phyloP scores from a whole-genome alignment of 2,888 invertebrate species.

The Drosophila vallismaia region DNA sequence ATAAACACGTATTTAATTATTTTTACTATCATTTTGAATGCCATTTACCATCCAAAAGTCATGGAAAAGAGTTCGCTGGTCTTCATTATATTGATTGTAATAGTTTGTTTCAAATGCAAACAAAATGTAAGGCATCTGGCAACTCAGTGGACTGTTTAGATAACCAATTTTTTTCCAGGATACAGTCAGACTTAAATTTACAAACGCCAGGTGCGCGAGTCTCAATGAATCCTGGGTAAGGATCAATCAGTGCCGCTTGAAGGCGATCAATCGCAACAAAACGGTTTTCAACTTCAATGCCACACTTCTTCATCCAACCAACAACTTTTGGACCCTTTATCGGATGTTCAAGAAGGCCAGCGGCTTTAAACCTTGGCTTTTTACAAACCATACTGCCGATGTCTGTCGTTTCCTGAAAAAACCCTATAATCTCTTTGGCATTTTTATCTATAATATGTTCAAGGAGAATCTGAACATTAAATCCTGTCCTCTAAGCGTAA shows the following conservation, averaged over 20 bases:
- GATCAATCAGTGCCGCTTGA: constrained; percentile 43
- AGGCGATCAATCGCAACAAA: constrained; percentile 46
- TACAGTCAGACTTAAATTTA: constrained; percentile 40
- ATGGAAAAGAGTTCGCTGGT: background rate
- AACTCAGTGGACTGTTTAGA: no score
- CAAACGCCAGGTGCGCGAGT: constrained; percentile 40
- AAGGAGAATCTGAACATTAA: constrained; percentile 43
- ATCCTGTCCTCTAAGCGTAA: constrained; percentile 27
- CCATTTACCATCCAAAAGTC: background rate
- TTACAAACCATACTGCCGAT: constrained; percentile 18
- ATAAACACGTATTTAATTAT: background rate
- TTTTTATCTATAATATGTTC: constrained; percentile 25
- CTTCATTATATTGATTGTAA: background rate
- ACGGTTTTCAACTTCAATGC: constrained; percentile 31
- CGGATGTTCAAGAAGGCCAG: constrained; percentile 40
- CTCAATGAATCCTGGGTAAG: constrained; percentile 49
- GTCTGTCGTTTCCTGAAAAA: constrained; percentile 33
- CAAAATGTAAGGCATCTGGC: background rate
- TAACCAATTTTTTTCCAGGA: constrained; percentile 8
- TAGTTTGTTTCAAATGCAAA: background rate
- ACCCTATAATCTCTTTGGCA: constrained; percentile 25
- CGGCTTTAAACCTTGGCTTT: constrained; percentile 52
- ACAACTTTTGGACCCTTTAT: constrained; percentile 9
- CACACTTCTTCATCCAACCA: constrained; percentile 26
- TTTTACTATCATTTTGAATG: background rate